Base-by-base conservation (phyloP, 1,140 invertebrate species). In the Drosophila pachea region DNA sequence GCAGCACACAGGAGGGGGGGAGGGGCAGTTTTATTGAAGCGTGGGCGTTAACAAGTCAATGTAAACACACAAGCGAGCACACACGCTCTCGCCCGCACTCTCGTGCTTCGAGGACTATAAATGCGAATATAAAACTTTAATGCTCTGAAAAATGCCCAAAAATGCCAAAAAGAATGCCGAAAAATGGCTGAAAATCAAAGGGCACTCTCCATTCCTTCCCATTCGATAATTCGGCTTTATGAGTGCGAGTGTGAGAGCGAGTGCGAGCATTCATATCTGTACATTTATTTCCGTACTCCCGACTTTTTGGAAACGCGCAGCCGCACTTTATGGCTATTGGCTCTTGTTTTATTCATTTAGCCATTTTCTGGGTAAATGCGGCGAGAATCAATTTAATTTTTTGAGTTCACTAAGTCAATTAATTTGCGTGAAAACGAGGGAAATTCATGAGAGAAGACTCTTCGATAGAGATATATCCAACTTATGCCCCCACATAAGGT, bases 321-420 rank as follows among this genome's bases (percentile, higher is more conserved):
- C 78, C 56, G 70, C 71, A 72, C 63, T 78, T 82, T 82, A 82
- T 83, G 74, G 71, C 78, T 56, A 36, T 63, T 59, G 48, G 12
- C 35, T 50, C 29, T 66, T 67, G 58, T 42, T 14, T 43, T 66
- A 60, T 50, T 47, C 60, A 40, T 43, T 14, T 38, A 38, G 8
- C 12, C 7, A 14, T 43, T 43, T 43, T 22, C 22, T 22, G 22
- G 22, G 22, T 6, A 43, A 43, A 9, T 4, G n/a, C 40, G 14
- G 12, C 6, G 40, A 14, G 14, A 14, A 43, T 43, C 12, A 43
- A 43, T 43, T 43, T 12, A 0, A 43, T 7, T 14, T 43, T 43
- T 43, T 43, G 12, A 14, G 40, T 43, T 6, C 38, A n/a, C 12
- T 7, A 16, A 43, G 6, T 22, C 22, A 22, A 22, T 22, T 22